Percentiles rank a stretch among this genome's conserved stretches.
phyloP scores from a whole-genome alignment of 2,888 invertebrate species.

The Syritta pipiens region DNA sequence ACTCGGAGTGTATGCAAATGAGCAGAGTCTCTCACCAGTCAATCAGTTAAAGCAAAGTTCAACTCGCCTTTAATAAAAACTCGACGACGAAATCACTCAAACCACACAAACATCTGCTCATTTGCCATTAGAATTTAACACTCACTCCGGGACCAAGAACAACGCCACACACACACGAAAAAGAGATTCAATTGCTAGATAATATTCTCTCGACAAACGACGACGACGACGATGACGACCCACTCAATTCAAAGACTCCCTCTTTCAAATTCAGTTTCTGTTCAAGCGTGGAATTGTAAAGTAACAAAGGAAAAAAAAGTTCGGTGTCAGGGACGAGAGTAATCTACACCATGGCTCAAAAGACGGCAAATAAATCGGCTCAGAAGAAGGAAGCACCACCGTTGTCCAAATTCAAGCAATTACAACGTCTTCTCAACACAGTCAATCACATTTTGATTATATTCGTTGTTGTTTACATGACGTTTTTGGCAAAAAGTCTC shows the following conservation, averaged over 20 bases:
- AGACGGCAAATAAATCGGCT: slow-evolving; percentile 24
- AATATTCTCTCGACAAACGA: no score
- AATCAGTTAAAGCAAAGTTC: no score
- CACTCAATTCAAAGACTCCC: slow-evolving; percentile 42
- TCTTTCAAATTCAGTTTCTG: slow-evolving; percentile 33
- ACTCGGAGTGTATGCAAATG: no score
- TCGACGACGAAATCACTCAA: no score
- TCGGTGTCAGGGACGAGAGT: slow-evolving; percentile 3
- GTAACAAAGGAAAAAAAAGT: background rate
- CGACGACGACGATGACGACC: no score
- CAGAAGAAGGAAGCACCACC: slow-evolving; percentile 24
- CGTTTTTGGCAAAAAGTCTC: slow-evolving; percentile 74
- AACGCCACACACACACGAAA: no score
- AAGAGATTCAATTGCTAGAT: no score
- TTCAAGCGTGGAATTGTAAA: slow-evolving; percentile 27
- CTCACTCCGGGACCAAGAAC: no score
- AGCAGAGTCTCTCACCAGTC: no score
- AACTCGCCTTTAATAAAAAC: no score
- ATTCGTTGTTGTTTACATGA: slow-evolving; percentile 74
- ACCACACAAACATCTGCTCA: no score
- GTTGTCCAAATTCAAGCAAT: slow-evolving; percentile 71
- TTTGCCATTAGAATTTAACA: no score
- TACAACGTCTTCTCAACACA: slow-evolving; percentile 75
- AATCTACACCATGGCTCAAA: slow-evolving; percentile 43
- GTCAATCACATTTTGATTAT: slow-evolving; percentile 77